Percentiles rank a stretch among this genome's conserved stretches.
These are phyloP conservation scores for Morinoia aosen DNA, from an alignment of 2,888 invertebrate genomes.

Conservation along the genomic window DNA sequence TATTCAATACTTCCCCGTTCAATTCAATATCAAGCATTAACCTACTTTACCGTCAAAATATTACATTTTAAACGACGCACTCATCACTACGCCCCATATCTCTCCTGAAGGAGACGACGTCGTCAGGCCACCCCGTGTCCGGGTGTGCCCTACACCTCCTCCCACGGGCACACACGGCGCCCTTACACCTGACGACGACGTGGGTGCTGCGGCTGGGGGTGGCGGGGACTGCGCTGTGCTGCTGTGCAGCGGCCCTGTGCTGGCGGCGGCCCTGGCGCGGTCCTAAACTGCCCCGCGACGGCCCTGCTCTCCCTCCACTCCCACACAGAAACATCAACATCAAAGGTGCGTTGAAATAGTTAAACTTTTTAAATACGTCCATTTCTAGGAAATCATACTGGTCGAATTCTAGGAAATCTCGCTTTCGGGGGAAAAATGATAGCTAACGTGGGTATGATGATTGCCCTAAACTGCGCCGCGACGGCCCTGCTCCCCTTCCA, in stretches of 20 bases:
- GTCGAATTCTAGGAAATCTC: too few species aligned
- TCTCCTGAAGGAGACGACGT: neutral
- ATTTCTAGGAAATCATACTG: too few species aligned
- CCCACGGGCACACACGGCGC: neutral
- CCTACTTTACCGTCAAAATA: too few species aligned
- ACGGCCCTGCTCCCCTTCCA: neutral
- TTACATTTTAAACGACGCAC: neutral
- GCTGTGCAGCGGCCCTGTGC: neutral
- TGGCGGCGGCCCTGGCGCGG: neutral
- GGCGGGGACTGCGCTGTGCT: neutral
- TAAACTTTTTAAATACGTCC: too few species aligned
- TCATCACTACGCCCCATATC: neutral
- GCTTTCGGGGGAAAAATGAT: too few species aligned
- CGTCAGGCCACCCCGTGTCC: neutral
- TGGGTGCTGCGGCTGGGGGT: neutral
- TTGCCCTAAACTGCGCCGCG: neutral
- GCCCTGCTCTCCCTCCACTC: neutral
- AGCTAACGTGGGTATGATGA: too few species aligned
- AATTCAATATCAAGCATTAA: too few species aligned
- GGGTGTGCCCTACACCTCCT: neutral
- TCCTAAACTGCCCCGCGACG: neutral
- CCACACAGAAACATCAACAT: neutral
- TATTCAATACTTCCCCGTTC: too few species aligned
- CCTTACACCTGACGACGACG: neutral
- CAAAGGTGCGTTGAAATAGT: neutral